Base-by-base conservation (phyloP, 2,113 vertebrate genomes). In the Callocephalon fimbriatum region DNA sequence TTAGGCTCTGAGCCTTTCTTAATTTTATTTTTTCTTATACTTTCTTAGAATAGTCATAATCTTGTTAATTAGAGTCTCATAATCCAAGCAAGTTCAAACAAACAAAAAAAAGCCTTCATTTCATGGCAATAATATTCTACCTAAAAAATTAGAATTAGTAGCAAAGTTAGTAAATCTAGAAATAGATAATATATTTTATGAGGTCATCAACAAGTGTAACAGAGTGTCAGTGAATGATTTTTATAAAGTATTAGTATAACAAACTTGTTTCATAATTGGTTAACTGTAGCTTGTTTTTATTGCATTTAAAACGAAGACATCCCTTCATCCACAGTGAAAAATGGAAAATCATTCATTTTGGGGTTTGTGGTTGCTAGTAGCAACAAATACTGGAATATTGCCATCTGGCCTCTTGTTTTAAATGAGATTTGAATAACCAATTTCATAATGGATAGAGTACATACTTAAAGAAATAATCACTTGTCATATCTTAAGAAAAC, bases 371-470 rank as follows among this genome's bases (percentile, higher is more conserved):
- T 98, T 98, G 98, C 98, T 97, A 98, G 67, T 98, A 97, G 98
- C 98, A 98, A 98, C 98, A 98, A 98, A 98, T 98, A 98, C 97
- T 98, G 98, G 98, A 98, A 98, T 98, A 98, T 96, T 98, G 98
- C 98, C 98, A 98, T 98, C 97, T 98, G 98, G 97, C 94, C 97
- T 97, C 98, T 97, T 97, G 97, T 96, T 98, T 97, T 82, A 98
- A 98, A 98, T 97, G 97, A 98, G 93, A 98, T 98, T 98, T 98
- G 97, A 98, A 98, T 98, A 98, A 98, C 98, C 98, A 98, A 98
- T 98, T 98, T 98, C 98, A 98, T 98, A 98, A 98, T 95, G 96
- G 97, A 96, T 96, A 94, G 95, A 97, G 85, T 96, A 93, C 92
- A 97, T 97, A 96, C 96, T 98, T 97, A 97, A 97, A 98, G 97